These are phyloP conservation scores for Phoebastria nigripes DNA, from an alignment of 2,797 vertebrate genomes.

Conservation along the genomic window DNA sequence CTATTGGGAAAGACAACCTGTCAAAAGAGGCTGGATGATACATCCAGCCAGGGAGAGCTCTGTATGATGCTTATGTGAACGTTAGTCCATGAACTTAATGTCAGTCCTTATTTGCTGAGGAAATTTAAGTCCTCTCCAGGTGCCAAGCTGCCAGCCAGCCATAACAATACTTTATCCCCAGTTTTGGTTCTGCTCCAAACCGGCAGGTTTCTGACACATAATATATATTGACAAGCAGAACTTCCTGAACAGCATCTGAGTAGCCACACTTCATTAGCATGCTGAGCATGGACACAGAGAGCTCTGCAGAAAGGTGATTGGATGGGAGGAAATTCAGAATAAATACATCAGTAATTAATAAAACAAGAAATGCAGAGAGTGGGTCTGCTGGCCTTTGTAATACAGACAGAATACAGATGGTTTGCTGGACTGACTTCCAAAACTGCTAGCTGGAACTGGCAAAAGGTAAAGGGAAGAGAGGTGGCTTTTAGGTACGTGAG, in stretches of 20 bases:
- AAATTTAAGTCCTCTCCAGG: background rate
- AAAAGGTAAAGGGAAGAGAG: background rate
- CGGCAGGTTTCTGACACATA: background rate
- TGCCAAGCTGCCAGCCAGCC: background rate
- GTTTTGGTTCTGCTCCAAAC: slow-evolving; percentile 19
- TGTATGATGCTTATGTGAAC: background rate
- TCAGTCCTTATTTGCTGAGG: background rate
- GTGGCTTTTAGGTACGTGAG: background rate
- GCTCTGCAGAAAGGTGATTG: background rate
- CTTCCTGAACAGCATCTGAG: background rate
- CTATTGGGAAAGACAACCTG: background rate
- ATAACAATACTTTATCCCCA: background rate
- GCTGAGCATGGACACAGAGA: background rate
- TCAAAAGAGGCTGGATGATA: background rate
- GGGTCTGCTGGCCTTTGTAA: background rate
- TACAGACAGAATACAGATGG: background rate
- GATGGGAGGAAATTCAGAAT: background rate
- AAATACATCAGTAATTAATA: background rate
- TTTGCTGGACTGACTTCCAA: background rate
- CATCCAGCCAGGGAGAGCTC: background rate
- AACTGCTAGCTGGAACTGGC: background rate
- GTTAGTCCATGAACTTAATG: background rate
- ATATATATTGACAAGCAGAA: background rate
- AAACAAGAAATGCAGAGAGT: background rate
- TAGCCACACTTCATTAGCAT: background rate